A percentile compares a stretch with the other conserved stretches of the same genome.
Evolutionary conservation across 2,113 vertebrate species (phyloP).

Genomic region (Acanthochromis polyacanthus): DNA sequence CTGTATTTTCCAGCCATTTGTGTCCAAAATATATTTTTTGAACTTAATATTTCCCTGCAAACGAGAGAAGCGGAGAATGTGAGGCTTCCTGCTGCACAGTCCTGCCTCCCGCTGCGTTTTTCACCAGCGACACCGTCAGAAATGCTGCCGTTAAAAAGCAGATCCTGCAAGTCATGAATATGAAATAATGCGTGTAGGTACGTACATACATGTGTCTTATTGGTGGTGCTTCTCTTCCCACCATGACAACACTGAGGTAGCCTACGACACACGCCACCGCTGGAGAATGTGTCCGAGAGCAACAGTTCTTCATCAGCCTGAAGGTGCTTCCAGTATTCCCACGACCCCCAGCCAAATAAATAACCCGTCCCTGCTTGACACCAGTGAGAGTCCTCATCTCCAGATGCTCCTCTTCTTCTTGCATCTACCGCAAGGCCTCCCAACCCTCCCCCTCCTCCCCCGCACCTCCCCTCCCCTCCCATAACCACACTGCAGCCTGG

Average conservation of each 20-base stretch:
- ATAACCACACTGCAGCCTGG: slow-evolving; percentile 42
- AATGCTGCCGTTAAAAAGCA: slow-evolving; percentile 16
- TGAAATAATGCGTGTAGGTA: slow-evolving; percentile 1
- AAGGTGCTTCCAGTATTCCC: slow-evolving; percentile 66
- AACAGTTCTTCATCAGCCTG: slow-evolving; percentile 44
- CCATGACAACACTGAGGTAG: slow-evolving; percentile 1
- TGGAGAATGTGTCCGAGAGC: slow-evolving; percentile 26
- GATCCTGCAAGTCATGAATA: slow-evolving; percentile 34
- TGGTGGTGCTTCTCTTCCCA: neutral
- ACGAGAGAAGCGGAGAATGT: neutral
- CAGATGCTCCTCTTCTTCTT: slow-evolving; percentile 43
- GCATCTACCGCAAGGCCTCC: slow-evolving; percentile 22
- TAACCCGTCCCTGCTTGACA: slow-evolving; percentile 55
- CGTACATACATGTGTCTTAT: neutral
- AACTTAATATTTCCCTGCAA: slow-evolving; percentile 15
- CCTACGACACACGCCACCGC: slow-evolving; percentile 11
- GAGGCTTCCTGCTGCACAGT: slow-evolving; percentile 5
- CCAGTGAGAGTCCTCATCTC: slow-evolving; percentile 63
- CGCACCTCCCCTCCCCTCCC: neutral
- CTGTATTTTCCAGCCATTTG: slow-evolving; percentile 45
- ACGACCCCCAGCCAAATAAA: slow-evolving; percentile 61
- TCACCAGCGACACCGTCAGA: slow-evolving; percentile 26
- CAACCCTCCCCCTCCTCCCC: neutral
- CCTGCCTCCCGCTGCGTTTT: slow-evolving; percentile 21
- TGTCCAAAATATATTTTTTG: slow-evolving; percentile 40